Percentiles rank a stretch among this genome's conserved stretches.
These are phyloP conservation scores for Lypha dubia DNA, from an alignment of 2,888 invertebrate species.

Conservation along the genomic window DNA sequence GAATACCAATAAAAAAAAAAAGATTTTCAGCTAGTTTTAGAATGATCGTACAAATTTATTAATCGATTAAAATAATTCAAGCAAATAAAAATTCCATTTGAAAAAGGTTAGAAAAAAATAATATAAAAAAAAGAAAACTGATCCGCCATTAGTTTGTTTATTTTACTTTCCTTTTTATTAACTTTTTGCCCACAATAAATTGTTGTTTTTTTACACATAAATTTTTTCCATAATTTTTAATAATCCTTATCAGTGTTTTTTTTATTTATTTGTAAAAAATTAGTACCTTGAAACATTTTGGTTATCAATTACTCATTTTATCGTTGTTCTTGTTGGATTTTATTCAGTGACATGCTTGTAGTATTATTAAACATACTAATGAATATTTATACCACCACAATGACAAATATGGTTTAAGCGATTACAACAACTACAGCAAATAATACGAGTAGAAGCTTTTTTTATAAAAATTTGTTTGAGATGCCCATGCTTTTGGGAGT, in stretches of 20 bases:
- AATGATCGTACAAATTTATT: neutral
- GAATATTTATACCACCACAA: constrained; percentile 36
- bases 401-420: constrained; percentile 34
- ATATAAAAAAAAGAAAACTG: too few relatives aligned
- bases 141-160: too few relatives aligned
- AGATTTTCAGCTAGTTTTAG: too few relatives aligned
- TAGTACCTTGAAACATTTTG: constrained; percentile 60
- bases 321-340: neutral
- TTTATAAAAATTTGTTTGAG: constrained; percentile 10
- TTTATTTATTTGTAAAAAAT: constrained; percentile 13
- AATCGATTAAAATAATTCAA: neutral
- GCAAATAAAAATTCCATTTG: neutral
- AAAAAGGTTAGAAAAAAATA: too few relatives aligned
- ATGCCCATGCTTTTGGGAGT: constrained; percentile 67
- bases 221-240: constrained; percentile 5
- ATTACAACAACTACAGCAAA: constrained; percentile 20
- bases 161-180: neutral
- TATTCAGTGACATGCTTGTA: constrained; percentile 26
- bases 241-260: constrained; percentile 38
- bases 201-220: neutral
- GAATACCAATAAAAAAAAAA: too few relatives aligned
- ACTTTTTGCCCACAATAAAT: neutral
- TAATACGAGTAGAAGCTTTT: neutral
- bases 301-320: constrained; percentile 66
- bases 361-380: constrained; percentile 1